Conservation (phyloP, 2,888 invertebrate genomes). For the Nebria salina region DNA sequence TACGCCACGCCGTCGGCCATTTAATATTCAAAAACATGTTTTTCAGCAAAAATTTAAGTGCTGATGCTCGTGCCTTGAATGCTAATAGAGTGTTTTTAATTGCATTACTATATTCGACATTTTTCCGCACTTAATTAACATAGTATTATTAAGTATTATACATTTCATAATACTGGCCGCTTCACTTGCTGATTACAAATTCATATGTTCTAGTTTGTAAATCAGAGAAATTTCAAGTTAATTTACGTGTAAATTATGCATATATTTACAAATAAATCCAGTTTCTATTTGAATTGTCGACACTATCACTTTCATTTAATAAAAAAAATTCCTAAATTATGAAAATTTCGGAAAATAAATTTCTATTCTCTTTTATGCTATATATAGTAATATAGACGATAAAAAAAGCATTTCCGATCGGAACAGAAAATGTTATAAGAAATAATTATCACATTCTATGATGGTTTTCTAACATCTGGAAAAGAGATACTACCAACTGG, state of each 20-base stretch:
- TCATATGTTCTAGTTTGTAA: background rate
- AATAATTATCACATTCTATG: background rate
- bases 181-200: background rate
- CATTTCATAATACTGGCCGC: background rate
- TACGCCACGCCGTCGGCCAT: background rate
- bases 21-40: conserved; percentile 1
- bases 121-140: background rate
- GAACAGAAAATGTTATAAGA: background rate
- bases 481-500: background rate
- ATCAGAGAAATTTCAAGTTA: background rate
- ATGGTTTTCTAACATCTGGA: background rate
- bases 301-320: background rate
- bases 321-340: background rate
- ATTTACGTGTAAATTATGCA: background rate
- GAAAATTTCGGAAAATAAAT: too few species aligned
- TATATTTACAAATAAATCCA: background rate
- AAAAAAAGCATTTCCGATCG: background rate
- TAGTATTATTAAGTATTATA: background rate
- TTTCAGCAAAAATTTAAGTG: background rate
- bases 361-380: too few species aligned
- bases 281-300: background rate
- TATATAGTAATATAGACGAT: too few species aligned
- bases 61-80: background rate
- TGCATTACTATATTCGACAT: background rate
- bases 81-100: background rate